Evolutionary conservation across 2,888 invertebrate species (phyloP).

Genomic region (Hyalella azteca): DNA sequence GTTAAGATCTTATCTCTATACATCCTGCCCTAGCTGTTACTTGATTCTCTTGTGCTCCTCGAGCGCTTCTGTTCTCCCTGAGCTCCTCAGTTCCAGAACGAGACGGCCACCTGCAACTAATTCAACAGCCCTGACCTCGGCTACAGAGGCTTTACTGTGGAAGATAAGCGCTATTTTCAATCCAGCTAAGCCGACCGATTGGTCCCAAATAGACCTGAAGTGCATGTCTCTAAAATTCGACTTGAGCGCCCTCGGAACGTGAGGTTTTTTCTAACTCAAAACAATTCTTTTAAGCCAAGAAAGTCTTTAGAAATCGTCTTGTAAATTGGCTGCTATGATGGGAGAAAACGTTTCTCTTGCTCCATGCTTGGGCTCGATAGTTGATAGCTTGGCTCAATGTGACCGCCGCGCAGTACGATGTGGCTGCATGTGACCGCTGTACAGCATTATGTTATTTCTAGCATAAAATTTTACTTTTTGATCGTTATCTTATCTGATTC

Average conservation of each 20-base stretch:
- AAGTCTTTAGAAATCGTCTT: background rate
- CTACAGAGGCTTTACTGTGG: constrained; percentile 6
- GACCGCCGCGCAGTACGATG: background rate
- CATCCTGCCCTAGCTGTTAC: too few species aligned
- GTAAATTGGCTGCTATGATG: constrained; percentile 10
- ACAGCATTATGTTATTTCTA: background rate
- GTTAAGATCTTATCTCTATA: too few species aligned
- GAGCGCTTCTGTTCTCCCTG: too few species aligned
- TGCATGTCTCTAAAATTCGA: constrained; percentile 18
- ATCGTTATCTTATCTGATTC: background rate
- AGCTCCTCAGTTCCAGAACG: too few species aligned
- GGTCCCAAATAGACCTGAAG: constrained; percentile 19
- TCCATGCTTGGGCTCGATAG: background rate
- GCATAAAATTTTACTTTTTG: background rate
- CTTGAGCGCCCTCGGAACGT: background rate
- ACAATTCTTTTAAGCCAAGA: constrained; percentile 13
- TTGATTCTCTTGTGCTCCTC: too few species aligned
- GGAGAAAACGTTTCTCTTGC: background rate
- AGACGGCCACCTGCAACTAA: background rate
- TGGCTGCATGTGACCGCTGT: background rate
- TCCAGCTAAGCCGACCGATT: constrained; percentile 2
- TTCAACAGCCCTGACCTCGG: background rate
- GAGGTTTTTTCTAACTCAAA: constrained; percentile 10
- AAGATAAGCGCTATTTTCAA: constrained; percentile 12
- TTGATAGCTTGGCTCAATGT: background rate